Conservation (phyloP, 2,888 invertebrate genomes). For the Caenorhabditis sulstoni region DNA sequence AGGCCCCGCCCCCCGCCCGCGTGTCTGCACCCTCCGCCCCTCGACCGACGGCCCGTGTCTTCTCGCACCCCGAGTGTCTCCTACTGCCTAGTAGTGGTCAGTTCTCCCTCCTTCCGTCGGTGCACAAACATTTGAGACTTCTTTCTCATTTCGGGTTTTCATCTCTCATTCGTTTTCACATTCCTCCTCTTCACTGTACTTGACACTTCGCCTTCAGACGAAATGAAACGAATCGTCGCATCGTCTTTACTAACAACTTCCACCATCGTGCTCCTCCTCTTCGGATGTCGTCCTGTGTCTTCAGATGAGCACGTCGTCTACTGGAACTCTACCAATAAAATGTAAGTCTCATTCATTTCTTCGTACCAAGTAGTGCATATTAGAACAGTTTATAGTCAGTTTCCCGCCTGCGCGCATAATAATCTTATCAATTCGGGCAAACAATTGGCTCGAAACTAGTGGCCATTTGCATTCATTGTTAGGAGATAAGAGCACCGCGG, state of each 20-base stretch:
- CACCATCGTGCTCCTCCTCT: slow-evolving; percentile 16
- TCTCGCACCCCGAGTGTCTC: slow-evolving; percentile 40
- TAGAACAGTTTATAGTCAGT: background rate
- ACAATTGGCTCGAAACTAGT: slow-evolving; percentile 47
- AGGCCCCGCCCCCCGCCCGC: slow-evolving; percentile 41
- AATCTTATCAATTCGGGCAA: slow-evolving; percentile 55
- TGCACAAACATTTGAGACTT: slow-evolving; percentile 55
- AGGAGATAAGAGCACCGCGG: slow-evolving; percentile 33
- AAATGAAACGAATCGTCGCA: slow-evolving; percentile 34
- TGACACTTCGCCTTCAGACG: slow-evolving; percentile 12
- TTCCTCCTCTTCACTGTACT: background rate
- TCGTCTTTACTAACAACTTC: slow-evolving; percentile 2
- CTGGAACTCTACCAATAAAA: slow-evolving; percentile 38
- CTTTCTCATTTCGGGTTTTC: slow-evolving; percentile 42
- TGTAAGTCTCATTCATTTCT: slow-evolving; percentile 30
- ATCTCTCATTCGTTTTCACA: slow-evolving; percentile 9
- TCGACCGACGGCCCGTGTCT: slow-evolving; percentile 49
- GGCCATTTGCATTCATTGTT: background rate
- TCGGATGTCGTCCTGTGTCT: slow-evolving; percentile 1
- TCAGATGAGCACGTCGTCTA: slow-evolving; percentile 36
- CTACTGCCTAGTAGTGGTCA: slow-evolving; percentile 59
- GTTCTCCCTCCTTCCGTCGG: slow-evolving; percentile 33
- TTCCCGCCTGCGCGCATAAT: slow-evolving; percentile 27
- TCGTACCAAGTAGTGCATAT: background rate
- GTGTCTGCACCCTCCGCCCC: slow-evolving; percentile 38